Percentiles rank a stretch among this genome's conserved stretches.
phyloP scores from a whole-genome alignment of 1,140 invertebrate species.

The Bombus superbus region DNA sequence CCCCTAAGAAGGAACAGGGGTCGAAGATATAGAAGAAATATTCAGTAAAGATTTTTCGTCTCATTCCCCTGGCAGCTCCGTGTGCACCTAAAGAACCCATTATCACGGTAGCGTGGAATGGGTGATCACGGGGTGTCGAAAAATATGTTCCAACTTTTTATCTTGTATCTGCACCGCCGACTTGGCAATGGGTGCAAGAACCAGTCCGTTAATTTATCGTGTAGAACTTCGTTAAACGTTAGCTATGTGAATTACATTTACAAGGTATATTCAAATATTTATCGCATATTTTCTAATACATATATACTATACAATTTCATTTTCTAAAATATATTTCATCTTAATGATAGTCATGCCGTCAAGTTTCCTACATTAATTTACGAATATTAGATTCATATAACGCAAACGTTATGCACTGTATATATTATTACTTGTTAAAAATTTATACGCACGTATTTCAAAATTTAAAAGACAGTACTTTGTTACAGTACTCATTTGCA shows the following conservation, averaged over 20 bases:
- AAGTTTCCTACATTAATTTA: background rate
- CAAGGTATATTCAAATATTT: background rate
- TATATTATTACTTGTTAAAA: background rate
- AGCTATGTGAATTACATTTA: background rate
- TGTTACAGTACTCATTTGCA: background rate
- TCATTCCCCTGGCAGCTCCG: conserved; percentile 42
- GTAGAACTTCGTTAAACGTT: conserved; percentile 16
- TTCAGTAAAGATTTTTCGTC: conserved; percentile 57
- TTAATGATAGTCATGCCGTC: background rate
- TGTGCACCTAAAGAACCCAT: conserved; percentile 56
- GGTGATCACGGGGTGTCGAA: conserved; percentile 66
- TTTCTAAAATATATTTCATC: background rate
- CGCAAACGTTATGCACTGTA: background rate
- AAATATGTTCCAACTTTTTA: conserved; percentile 77
- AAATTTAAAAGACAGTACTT: background rate
- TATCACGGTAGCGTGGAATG: conserved; percentile 55
- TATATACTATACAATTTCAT: background rate
- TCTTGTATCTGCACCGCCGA: conserved; percentile 67
- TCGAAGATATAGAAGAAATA: conserved; percentile 61
- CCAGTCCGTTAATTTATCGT: conserved; percentile 69
- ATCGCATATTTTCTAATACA: background rate
- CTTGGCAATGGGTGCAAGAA: conserved; percentile 50
- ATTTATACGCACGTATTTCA: background rate
- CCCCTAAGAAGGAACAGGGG: conserved; percentile 14
- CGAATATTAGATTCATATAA: background rate